Conservation (phyloP, 2,797 vertebrate species). For the Pseudochromis fuscus region DNA sequence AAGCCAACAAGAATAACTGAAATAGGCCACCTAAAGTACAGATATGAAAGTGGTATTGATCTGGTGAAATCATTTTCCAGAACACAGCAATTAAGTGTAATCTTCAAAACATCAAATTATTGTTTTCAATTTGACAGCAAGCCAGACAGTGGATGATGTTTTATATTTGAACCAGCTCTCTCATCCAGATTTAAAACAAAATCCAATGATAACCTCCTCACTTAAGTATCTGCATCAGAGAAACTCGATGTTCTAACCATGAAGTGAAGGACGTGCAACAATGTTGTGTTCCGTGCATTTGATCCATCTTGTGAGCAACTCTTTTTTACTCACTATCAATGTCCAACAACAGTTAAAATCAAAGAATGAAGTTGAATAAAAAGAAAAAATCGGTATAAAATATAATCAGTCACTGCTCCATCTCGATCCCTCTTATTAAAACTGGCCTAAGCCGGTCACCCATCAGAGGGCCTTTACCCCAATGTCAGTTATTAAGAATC, state of each 20-base stretch:
- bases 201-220: neutral
- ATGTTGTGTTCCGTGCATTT: neutral
- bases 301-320: no score
- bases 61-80: no score
- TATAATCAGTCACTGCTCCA: neutral
- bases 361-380: neutral
- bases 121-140: neutral
- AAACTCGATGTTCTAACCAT: neutral
- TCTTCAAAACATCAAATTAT: neutral
- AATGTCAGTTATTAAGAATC: neutral
- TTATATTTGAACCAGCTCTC: neutral
- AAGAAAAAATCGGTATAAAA: no score
- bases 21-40: neutral
- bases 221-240: neutral
- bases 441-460: neutral
- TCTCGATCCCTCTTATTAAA: neutral
- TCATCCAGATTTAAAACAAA: neutral
- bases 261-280: no score
- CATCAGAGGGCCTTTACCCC: neutral
- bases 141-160: neutral
- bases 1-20: neutral
- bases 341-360: no score
- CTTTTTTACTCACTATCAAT: no score
- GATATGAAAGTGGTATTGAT: neutral
- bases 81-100: neutral